Evolutionary conservation across 2,888 invertebrate species (phyloP), one percentile per base, ranked within the genome.

Genomic region (Synergus laeviventris): DNA sequence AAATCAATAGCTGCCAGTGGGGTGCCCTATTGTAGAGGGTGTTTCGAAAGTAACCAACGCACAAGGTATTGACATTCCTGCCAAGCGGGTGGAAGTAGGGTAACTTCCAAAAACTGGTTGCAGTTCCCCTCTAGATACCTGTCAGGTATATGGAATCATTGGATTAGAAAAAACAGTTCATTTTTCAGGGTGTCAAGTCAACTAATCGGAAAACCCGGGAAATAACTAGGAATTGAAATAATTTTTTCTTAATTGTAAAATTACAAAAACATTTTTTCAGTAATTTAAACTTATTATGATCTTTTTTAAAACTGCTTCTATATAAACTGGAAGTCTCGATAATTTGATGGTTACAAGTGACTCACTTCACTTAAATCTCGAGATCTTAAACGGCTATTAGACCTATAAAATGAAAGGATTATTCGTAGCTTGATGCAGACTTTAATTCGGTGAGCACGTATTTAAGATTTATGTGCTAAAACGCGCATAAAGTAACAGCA

Each of bases 1-100:
- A 88, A 89, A 89, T 89, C 89, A 89, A 89, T 89, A 89, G 89
- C 87, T 86, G 81, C 78, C 82, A 84, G 85, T 83, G 82, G 86
- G 84, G 86, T 83, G 83, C 81, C 79, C 73, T 79, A 74, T 80
- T 83, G 79, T 84, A 81, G 78, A 84, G 87, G 87, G 84, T 87
- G 86, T 84, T 88, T 86, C 86, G 82, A 88, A 86, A 85, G 82
- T 82, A 79, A 76, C 78, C 76, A 78, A 76, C 79, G 86, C 79
- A 82, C 81, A 77, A 74, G 76, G 73, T 77, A 78, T 80, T 80
- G 73, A 77, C 39, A 62, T 38, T 38, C 18, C 16, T 38, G 36
- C n/a, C n/a, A 38, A 38, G 39, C n/a, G n/a, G 62, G 18, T 36
- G 12, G 18, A 62, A 36, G 12, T n/a, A 38, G 38, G 62, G 62